Evolutionary conservation across 1,140 invertebrate species (phyloP).

Genomic region (Macrotrachela quadricornifera): DNA sequence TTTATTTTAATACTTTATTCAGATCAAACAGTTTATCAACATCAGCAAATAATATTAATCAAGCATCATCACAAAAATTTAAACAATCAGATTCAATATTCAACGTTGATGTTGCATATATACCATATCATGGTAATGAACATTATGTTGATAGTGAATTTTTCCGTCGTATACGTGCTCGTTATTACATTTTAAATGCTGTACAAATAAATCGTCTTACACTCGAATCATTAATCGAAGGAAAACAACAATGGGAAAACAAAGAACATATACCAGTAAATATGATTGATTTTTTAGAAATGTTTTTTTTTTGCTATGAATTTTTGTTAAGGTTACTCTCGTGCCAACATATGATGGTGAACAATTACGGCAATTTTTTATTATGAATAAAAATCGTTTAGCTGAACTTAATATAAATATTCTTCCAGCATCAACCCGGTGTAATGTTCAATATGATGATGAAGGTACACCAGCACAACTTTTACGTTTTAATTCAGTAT

Average conservation of each 20-base stretch:
- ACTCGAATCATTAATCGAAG: conserved; percentile 73
- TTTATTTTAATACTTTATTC: too few relatives aligned
- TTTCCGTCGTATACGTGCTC: conserved; percentile 68
- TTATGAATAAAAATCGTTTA: conserved; percentile 71
- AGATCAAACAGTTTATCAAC: not conserved
- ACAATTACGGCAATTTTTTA: conserved; percentile 78
- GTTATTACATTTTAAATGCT: conserved; percentile 87
- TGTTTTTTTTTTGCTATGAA: too few relatives aligned
- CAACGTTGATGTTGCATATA: conserved; percentile 81
- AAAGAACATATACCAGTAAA: not conserved
- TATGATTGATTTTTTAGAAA: too few relatives aligned
- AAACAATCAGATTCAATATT: conserved; percentile 29
- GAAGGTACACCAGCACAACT: too few relatives aligned
- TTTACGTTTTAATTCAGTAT: too few relatives aligned
- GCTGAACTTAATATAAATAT: conserved; percentile 74
- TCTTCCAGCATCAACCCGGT: conserved; percentile 55
- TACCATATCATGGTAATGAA: conserved; percentile 80
- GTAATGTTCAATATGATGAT: too few relatives aligned
- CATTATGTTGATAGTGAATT: conserved; percentile 79
- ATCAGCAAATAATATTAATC: not conserved
- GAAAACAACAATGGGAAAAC: conserved; percentile 63
- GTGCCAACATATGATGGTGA: conserved; percentile 93
- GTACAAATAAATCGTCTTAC: conserved; percentile 76
- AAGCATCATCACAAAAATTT: not conserved
- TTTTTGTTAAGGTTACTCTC: conserved; percentile 62